Conservation (phyloP, 2,113 vertebrate species). For the Larimichthys polyactis region DNA sequence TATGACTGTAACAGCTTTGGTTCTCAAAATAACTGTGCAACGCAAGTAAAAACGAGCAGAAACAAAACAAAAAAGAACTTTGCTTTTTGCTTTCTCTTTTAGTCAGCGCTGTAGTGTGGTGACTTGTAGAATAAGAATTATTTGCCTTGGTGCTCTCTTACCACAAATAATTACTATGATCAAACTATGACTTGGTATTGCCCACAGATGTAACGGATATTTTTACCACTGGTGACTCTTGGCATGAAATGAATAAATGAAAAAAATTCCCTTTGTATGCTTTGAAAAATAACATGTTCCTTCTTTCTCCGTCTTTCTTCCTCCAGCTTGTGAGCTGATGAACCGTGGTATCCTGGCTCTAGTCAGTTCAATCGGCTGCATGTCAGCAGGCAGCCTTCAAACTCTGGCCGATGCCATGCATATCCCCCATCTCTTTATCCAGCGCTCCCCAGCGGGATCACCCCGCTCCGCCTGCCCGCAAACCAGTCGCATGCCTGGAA, state of each 20-base stretch:
- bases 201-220: background rate
- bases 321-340: constrained; percentile 97
- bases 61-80: background rate
- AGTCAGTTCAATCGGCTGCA: constrained; percentile 98
- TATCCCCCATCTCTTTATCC: constrained; percentile 98
- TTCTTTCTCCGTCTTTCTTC: constrained; percentile 10
- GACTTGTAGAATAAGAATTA: constrained; percentile 39
- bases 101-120: constrained; percentile 33
- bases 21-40: constrained; percentile 17
- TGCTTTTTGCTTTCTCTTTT: background rate
- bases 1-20: constrained; percentile 19
- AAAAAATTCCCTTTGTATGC: background rate
- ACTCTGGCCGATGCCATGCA: constrained; percentile 98
- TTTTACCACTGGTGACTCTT: background rate
- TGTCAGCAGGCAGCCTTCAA: constrained; percentile 94
- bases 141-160: constrained; percentile 1
- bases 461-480: constrained; percentile 92
- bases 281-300: constrained; percentile 29
- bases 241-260: background rate
- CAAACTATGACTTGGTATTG: background rate
- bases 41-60: constrained; percentile 18
- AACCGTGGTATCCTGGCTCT: constrained; percentile 98
- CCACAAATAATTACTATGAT: constrained; percentile 13
- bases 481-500: constrained; percentile 86
- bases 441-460: constrained; percentile 90